Evolutionary conservation across 2,888 invertebrate species (phyloP).

Genomic region (Aphelenchoides bicaudatus): DNA sequence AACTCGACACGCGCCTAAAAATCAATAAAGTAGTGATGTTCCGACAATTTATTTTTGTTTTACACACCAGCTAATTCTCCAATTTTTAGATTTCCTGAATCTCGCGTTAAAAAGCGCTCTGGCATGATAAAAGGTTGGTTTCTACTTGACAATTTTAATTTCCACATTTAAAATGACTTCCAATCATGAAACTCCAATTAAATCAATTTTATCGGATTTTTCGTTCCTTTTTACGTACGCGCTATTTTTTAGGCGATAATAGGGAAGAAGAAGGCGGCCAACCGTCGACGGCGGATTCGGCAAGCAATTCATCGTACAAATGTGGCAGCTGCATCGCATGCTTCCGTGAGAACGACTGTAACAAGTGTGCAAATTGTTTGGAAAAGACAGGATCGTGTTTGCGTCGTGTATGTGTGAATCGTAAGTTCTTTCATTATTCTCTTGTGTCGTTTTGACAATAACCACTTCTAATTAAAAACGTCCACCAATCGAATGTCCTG

Average conservation of each 20-base stretch:
- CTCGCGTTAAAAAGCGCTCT: no score
- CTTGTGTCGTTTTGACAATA: no score
- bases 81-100: no score
- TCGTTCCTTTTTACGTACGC: no score
- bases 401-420: slow-evolving; percentile 32
- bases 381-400: slow-evolving; percentile 23
- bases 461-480: no score
- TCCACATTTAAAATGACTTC: not conserved
- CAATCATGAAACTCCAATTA: not conserved
- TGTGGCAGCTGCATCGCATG: slow-evolving; percentile 22
- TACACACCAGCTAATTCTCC: no score
- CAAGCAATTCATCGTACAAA: not conserved
- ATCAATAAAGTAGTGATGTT: no score
- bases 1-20: no score
- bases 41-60: no score
- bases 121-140: not conserved
- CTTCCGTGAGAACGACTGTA: slow-evolving; percentile 20
- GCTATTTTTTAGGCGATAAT: not conserved
- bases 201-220: not conserved
- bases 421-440: no score
- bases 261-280: not conserved
- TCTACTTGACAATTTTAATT: not conserved
- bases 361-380: slow-evolving; percentile 21
- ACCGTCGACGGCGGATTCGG: no score
- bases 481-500: no score